Evolutionary conservation across 1,140 invertebrate genomes (phyloP).

Genomic region (Whitmania pigra): DNA sequence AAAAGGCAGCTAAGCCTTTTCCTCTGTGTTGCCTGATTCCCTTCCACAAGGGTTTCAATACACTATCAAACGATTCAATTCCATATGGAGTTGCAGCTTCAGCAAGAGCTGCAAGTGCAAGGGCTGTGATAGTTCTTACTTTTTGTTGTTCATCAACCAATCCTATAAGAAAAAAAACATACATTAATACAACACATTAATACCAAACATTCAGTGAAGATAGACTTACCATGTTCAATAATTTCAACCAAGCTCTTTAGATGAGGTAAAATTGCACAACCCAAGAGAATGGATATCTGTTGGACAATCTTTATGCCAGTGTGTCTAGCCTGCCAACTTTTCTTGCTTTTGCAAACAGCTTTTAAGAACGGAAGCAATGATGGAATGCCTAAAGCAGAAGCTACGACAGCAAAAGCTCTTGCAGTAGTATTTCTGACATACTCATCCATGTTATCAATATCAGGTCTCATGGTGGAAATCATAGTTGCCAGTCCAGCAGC

Average conservation of each 20-base stretch:
- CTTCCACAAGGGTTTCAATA: constrained; percentile 97
- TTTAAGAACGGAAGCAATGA: constrained; percentile 94
- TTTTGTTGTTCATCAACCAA: constrained; percentile 62
- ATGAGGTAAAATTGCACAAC: constrained; percentile 96
- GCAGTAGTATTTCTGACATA: constrained; percentile 98
- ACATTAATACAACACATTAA: not conserved
- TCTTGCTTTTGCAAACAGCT: constrained; percentile 97
- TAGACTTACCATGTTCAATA: constrained; percentile 77
- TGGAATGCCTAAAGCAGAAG: constrained; percentile 93
- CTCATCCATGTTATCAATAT: constrained; percentile 99
- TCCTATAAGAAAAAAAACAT: constrained; percentile 35
- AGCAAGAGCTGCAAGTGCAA: constrained; percentile 85
- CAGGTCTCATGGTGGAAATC: constrained; percentile 99
- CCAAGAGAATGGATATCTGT: constrained; percentile 99
- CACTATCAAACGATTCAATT: constrained; percentile 98
- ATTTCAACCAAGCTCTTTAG: constrained; percentile 95
- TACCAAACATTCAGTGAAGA: not conserved
- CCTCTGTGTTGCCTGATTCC: constrained; percentile 95
- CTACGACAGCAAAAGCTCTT: constrained; percentile 95
- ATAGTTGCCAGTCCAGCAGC: constrained; percentile 98
- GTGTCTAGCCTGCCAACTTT: constrained; percentile 98
- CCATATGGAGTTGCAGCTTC: constrained; percentile 98
- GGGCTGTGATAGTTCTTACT: constrained; percentile 86
- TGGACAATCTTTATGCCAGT: constrained; percentile 99
- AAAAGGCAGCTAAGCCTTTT: constrained; percentile 93